These are phyloP conservation scores for Exephanes ischioxanthus DNA, from an alignment of 2,888 invertebrate species.

Conservation along the genomic window DNA sequence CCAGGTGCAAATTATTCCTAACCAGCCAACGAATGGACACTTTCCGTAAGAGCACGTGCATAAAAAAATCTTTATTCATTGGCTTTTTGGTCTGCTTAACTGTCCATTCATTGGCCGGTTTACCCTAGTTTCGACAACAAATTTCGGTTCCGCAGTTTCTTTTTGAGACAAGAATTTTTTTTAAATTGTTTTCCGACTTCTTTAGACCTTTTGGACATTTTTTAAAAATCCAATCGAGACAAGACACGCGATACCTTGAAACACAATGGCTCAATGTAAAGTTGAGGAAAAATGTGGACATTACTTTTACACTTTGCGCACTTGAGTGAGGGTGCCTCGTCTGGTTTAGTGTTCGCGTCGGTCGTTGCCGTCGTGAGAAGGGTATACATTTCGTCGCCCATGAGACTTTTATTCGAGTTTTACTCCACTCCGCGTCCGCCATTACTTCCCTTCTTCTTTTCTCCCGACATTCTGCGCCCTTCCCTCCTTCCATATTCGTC, in stretches of 20 bases:
- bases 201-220: not conserved
- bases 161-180: not conserved
- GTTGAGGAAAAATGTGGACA: slow-evolving; percentile 20
- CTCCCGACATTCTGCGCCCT: slow-evolving; percentile 25
- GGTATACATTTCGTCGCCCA: slow-evolving; percentile 39
- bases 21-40: no score
- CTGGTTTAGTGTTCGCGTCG: slow-evolving; percentile 34
- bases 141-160: not conserved
- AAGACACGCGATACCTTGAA: not conserved
- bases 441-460: slow-evolving; percentile 43
- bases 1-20: no score
- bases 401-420: slow-evolving; percentile 48
- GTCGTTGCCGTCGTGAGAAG: slow-evolving; percentile 30
- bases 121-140: no score
- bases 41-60: no score
- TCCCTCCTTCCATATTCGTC: slow-evolving; percentile 21
- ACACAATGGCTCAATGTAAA: slow-evolving; percentile 9
- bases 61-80: no score
- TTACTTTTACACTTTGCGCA: slow-evolving; percentile 24
- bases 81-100: no score
- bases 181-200: not conserved
- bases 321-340: slow-evolving; percentile 32
- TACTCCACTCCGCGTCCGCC: slow-evolving; percentile 44
- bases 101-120: no score
- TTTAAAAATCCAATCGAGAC: not conserved